Evolutionary conservation across 2,113 vertebrate species (phyloP).

Genomic region (Hemiscyllium ocellatum): DNA sequence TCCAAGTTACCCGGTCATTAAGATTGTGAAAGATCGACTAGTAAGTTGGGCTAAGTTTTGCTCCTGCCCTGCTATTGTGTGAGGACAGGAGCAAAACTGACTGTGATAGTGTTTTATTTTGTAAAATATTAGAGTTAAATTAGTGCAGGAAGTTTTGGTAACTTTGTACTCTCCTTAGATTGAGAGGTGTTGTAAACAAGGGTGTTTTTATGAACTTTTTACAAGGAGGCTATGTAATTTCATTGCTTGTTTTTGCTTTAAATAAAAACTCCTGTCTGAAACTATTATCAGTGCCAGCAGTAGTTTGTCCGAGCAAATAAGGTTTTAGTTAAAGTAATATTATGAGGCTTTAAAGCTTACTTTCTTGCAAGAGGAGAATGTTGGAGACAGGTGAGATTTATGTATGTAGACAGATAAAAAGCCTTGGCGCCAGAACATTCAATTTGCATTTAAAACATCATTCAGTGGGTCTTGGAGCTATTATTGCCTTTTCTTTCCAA

Average conservation of each 20-base stretch:
- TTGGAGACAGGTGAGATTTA: background rate
- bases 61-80: background rate
- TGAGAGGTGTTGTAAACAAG: background rate
- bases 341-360: background rate
- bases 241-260: background rate
- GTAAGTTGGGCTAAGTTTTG: background rate
- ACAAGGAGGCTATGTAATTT: background rate
- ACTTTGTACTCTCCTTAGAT: background rate
- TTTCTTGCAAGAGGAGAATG: background rate
- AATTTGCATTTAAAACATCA: background rate
- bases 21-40: background rate
- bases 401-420: background rate
- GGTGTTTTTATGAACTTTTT: background rate
- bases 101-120: background rate
- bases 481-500: background rate
- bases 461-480: background rate
- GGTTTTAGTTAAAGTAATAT: background rate
- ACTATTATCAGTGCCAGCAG: background rate
- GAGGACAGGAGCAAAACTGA: background rate
- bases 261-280: background rate
- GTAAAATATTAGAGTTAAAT: background rate
- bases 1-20: background rate
- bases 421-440: background rate
- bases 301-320: background rate
- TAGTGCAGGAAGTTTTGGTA: background rate